Percentiles rank a stretch among this genome's conserved stretches.
Evolutionary conservation across 2,888 invertebrate genomes (phyloP).

Genomic region (Beris chalybata): DNA sequence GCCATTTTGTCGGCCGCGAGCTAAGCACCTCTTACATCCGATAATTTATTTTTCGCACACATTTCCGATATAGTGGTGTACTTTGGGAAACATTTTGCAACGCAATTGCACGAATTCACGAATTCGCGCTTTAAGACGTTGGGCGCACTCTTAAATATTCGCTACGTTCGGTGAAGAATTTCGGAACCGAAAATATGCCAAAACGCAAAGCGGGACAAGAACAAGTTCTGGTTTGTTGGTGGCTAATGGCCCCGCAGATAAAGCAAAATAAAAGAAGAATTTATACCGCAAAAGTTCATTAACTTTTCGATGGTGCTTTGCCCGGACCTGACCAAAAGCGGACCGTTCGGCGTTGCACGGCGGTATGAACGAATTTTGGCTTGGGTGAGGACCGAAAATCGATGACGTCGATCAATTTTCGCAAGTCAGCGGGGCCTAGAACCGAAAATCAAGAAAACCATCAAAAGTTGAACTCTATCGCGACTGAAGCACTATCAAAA

Average conservation of each 20-base stretch:
- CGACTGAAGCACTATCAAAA: too few relatives aligned
- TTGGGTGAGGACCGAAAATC: conserved; percentile 36
- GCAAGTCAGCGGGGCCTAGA: background rate
- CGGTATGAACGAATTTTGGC: conserved; percentile 31
- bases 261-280: conserved; percentile 24
- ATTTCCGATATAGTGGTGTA: too few relatives aligned
- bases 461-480: background rate
- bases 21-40: too few relatives aligned
- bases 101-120: conserved; percentile 26
- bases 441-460: background rate
- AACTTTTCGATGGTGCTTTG: conserved; percentile 27
- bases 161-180: conserved; percentile 10
- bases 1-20: too few relatives aligned
- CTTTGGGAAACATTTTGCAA: background rate
- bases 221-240: conserved; percentile 1
- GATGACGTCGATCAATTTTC: conserved; percentile 26
- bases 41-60: too few relatives aligned
- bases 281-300: conserved; percentile 34
- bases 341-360: background rate
- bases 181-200: background rate
- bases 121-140: too few relatives aligned
- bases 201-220: conserved; percentile 2
- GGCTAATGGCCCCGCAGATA: conserved; percentile 28
- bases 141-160: background rate
- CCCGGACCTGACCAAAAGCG: conserved; percentile 5